phyloP scores from a whole-genome alignment of 1,140 invertebrate species.

The Listronotus bonariensis region DNA sequence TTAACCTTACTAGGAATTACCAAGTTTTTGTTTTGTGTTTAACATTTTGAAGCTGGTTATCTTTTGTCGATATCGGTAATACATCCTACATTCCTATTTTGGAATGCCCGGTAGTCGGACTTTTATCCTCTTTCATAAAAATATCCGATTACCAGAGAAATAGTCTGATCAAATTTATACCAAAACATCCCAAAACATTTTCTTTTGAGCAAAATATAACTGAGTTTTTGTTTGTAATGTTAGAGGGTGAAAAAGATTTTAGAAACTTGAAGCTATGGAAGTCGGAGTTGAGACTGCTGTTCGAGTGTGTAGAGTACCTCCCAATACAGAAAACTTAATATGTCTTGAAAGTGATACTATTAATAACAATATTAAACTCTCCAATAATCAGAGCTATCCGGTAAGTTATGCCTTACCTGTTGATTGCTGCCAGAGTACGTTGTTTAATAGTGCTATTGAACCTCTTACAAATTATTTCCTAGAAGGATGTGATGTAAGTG shows the following conservation, averaged over 20 bases:
- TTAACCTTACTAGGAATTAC: no score
- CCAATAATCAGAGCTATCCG: conserved; percentile 61
- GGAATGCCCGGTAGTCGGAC: no score
- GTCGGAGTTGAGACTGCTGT: conserved; percentile 51
- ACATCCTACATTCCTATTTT: no score
- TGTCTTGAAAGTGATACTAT: conserved; percentile 61
- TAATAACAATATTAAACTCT: conserved; percentile 61
- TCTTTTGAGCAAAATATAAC: no score
- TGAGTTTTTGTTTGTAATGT: no score
- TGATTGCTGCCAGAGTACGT: conserved; percentile 57
- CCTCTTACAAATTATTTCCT: conserved; percentile 66
- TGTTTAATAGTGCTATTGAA: conserved; percentile 57
- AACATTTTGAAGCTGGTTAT: no score
- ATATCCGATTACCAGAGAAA: no score
- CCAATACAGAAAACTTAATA: conserved; percentile 53
- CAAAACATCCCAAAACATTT: no score
- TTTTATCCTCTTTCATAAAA: no score
- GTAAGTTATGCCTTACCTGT: conserved; percentile 66
- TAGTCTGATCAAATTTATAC: no score
- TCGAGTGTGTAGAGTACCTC: conserved; percentile 44
- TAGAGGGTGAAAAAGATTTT: neutral
- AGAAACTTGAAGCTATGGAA: conserved; percentile 44
- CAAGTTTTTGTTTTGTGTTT: no score
- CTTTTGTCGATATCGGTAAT: no score
- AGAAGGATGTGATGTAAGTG: conserved; percentile 73